Base-by-base conservation (phyloP, 2,113 vertebrate genomes). In the Anhinga rufa region DNA sequence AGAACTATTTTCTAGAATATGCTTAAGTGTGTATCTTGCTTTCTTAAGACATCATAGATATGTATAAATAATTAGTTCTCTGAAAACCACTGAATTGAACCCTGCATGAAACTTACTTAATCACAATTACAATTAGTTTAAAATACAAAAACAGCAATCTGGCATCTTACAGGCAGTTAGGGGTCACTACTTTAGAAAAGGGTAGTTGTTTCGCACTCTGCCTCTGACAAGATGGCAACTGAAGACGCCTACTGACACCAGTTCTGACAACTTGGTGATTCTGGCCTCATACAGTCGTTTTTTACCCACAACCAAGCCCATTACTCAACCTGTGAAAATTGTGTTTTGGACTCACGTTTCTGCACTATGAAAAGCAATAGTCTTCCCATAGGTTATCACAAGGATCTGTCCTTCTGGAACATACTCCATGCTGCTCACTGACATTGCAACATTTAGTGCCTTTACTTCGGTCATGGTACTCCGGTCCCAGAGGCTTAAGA, bases 381-480 rank as follows among this genome's bases (percentile, higher is more conserved):
- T 99, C 93, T 98, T 99, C 68, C 99, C 99, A 3, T 99, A 99
- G 22, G 99, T 99, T 95, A 99, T 98, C 69, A 99, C 99, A 38
- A 99, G 97, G 44, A 99, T 98, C 97, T 99, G 99, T 70, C 99
- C 99, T 69, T 99, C 99, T 60, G 99, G 98, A 96, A 99, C 93
- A 49, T 99, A 99, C 86, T 99, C 99, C 99, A 99, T 99, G 98
- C 99, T 99, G 98, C 99, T 99, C 92, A 99, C 99, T 7, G 99
- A 98, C 69, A 98, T 98, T 22, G 98, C 98, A 85, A 99, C 99
- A 1, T 97, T 98, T 87, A 99, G 96, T 4, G 98, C 98, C 88
- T 99, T 99, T 95, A 99, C 98, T 88, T 98, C 98, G 8, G 98
- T 98, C 97, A 98, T 98, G 46, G 98, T 99, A 95, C 89, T 98